Base-by-base conservation (phyloP, 2,113 vertebrate species). In the Lepus timidus region DNA sequence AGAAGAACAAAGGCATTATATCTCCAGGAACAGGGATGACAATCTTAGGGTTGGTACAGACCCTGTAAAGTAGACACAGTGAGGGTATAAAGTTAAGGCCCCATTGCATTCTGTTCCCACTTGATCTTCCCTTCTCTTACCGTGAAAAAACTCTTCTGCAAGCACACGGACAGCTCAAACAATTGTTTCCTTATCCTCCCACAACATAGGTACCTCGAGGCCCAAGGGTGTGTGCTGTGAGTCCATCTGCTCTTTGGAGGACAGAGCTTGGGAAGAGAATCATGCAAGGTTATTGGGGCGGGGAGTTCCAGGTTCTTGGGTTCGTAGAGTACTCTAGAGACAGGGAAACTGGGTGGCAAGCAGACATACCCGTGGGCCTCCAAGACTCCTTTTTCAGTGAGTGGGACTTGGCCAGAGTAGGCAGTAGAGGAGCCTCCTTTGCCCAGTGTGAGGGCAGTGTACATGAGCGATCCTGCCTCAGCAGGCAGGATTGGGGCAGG, bases 211-310 rank as follows among this genome's bases (percentile, higher is more conserved):
- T 88, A 27, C 10, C 4, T 93, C 19, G n/a, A 39, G 67, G 22
- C 29, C 39, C 0, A 0, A 85, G 25, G 6, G 27, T 20, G 1
- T 19, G 10, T 13, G 1, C 3, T 8, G 22, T 36, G 44, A 19
- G 17, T 85, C 52, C 11, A 1, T 74, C 19, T 80, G 13, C 14
- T 9, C 22, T 55, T 78, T 62, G 11, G n/a, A 90, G 58, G 39
- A 74, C 10, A 27, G 70, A 44, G 9, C 27, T 22, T 61, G 14
- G 29, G 75, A 71, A 88, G 73, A 80, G 14, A 9, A 17, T 31
- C 65, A 39, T n/a, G 39, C 17, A 36, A 12, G 51, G 4, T 39
- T 68, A 0, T 61, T 75, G 65, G 90, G n/a, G 61, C 29, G 51
- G 31, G 29, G 9, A 67, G 2, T 12, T 82, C 4, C 29, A 58